Conservation (phyloP, 2,113 vertebrate species). For the Psophia crepitans region DNA sequence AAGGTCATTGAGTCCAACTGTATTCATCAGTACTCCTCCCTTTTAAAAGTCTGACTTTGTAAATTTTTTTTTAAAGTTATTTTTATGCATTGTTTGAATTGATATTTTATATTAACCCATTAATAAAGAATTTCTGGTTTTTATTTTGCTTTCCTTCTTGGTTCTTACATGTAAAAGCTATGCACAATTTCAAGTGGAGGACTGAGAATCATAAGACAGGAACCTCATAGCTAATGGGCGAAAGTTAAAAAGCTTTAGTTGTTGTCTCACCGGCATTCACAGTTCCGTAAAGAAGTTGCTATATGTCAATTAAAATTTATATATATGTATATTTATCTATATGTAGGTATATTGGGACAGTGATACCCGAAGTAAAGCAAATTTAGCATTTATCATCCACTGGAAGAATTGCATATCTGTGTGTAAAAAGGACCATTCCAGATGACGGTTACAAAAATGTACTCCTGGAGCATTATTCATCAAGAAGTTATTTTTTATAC, state of each 20-base stretch:
- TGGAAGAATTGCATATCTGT: constrained; percentile 1
- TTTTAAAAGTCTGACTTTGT: background rate
- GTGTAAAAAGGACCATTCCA: constrained; percentile 25
- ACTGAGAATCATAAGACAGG: background rate
- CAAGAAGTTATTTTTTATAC: constrained; percentile 49
- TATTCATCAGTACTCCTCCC: background rate
- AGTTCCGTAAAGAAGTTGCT: background rate
- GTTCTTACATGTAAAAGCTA: background rate
- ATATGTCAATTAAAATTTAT: background rate
- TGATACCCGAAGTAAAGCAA: background rate
- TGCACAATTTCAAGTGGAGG: background rate
- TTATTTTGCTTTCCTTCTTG: background rate
- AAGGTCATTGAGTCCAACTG: background rate
- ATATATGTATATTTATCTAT: background rate
- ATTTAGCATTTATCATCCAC: constrained; percentile 6
- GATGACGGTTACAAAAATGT: constrained; percentile 47
- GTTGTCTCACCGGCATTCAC: background rate
- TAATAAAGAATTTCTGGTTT: background rate
- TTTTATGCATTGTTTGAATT: background rate
- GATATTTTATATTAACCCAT: background rate
- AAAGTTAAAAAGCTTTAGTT: background rate
- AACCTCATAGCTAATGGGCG: accelerated
- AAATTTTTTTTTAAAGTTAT: background rate
- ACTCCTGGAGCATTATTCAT: constrained; percentile 37
- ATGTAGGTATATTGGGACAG: background rate